A percentile compares a stretch with the other conserved stretches of the same genome.
These are phyloP conservation scores for Psophia crepitans DNA, from an alignment of 2,113 vertebrate species.

Conservation along the genomic window DNA sequence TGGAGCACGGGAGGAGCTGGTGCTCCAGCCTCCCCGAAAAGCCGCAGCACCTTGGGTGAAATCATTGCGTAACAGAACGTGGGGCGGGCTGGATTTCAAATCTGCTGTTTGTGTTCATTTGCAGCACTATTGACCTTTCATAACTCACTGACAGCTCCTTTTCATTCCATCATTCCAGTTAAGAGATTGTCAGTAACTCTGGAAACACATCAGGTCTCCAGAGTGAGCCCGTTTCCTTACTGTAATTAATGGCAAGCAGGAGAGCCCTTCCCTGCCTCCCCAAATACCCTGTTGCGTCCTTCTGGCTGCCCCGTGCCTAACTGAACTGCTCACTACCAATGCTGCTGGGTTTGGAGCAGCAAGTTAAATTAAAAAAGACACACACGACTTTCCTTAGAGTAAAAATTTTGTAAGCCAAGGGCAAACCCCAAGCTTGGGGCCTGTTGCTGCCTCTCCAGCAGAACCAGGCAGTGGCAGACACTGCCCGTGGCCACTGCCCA, in stretches of 20 bases:
- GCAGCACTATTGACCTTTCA: slow-evolving; percentile 41
- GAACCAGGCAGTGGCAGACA: neutral
- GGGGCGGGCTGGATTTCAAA: neutral
- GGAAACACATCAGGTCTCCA: slow-evolving; percentile 8
- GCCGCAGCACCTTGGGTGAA: rapidly evolving
- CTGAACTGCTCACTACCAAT: neutral
- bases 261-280: neutral
- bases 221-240: neutral
- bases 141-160: neutral
- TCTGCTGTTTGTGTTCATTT: neutral
- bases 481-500: neutral
- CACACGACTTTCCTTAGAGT: neutral
- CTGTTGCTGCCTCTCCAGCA: neutral
- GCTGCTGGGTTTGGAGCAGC: neutral
- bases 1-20: neutral
- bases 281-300: neutral
- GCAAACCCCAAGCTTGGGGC: neutral
- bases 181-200: slow-evolving; percentile 5
- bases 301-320: neutral
- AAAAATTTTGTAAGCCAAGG: neutral
- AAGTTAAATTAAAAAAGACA: neutral
- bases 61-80: neutral
- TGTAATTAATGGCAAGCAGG: neutral
- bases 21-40: neutral
- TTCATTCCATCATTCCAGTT: slow-evolving; percentile 29